These are phyloP conservation scores for Drosophila atripex DNA, from an alignment of 2,888 invertebrate genomes.

Conservation along the genomic window DNA sequence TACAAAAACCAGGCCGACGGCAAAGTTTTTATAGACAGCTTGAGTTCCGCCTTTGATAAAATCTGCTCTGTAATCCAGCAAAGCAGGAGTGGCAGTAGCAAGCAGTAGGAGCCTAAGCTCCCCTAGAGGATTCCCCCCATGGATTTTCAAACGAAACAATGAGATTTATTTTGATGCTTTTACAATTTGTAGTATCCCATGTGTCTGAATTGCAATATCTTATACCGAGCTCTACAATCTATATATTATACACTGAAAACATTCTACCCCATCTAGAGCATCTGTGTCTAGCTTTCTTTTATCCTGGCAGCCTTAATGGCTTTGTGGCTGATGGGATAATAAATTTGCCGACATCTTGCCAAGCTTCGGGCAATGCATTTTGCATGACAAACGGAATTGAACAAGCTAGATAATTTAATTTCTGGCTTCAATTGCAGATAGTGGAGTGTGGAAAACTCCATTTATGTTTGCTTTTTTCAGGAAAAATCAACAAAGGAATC, in stretches of 20 bases:
- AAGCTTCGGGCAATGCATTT: neutral
- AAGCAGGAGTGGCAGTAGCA: conserved; percentile 35
- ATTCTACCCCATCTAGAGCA: conserved; percentile 27
- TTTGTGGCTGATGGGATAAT: conserved; percentile 21
- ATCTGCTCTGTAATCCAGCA: conserved; percentile 84
- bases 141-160: conserved; percentile 22
- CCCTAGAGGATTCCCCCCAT: neutral
- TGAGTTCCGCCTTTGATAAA: conserved; percentile 89
- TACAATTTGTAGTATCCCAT: conserved; percentile 23
- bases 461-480: conserved; percentile 4
- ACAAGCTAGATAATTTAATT: conserved; percentile 7
- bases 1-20: conserved; percentile 90
- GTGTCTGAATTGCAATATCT: conserved; percentile 47
- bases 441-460: neutral
- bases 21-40: conserved; percentile 88
- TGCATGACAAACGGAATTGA: conserved; percentile 14
- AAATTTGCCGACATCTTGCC: conserved; percentile 25
- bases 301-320: conserved; percentile 15
- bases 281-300: conserved; percentile 11
- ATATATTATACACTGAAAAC: conserved; percentile 46
- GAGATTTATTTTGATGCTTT: conserved; percentile 45
- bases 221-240: conserved; percentile 45
- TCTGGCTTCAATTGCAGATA: neutral
- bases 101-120: conserved; percentile 17
- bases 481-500: conserved; percentile 8